Percentiles rank a stretch among this genome's conserved stretches.
phyloP scores from a whole-genome alignment of 2,888 invertebrate species.

The Athalia rosae region DNA sequence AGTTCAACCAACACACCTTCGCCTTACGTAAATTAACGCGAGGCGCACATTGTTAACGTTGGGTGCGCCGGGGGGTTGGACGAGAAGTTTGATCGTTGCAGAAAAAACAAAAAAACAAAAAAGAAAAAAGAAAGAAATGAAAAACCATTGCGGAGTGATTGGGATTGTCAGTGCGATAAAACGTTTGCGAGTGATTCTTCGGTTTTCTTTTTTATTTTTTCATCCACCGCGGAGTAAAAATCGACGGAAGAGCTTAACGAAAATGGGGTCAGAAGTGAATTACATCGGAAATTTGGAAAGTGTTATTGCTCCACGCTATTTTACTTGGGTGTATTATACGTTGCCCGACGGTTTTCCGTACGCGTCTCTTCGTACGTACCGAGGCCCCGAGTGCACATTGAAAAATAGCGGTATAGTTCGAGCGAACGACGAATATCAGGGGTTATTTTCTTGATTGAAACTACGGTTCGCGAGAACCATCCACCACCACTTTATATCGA shows the following conservation, averaged over 20 bases:
- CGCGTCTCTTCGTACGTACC: no score
- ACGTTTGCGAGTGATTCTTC: neutral
- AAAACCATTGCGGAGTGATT: no score
- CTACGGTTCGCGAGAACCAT: conserved; percentile 6
- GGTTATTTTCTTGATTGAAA: conserved; percentile 46
- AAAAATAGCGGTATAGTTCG: conserved; percentile 54
- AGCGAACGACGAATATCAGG: conserved; percentile 19
- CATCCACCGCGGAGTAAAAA: neutral
- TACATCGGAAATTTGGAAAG: conserved; percentile 54
- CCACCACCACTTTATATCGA: neutral
- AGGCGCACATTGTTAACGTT: no score
- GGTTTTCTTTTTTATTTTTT: neutral
- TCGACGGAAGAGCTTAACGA: neutral
- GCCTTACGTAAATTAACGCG: no score
- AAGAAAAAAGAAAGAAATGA: no score
- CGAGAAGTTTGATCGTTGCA: no score
- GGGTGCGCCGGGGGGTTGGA: no score
- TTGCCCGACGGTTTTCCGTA: no score
- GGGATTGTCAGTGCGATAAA: neutral
- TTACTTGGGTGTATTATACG: conserved; percentile 29
- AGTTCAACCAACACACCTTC: no score
- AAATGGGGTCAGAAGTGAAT: conserved; percentile 54
- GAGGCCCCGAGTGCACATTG: no score
- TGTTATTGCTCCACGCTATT: conserved; percentile 49
- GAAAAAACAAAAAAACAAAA: no score